A percentile compares a stretch with the other conserved stretches of the same genome.
These are phyloP conservation scores for Eilema depressum DNA, from an alignment of 2,888 invertebrate species.

Conservation along the genomic window DNA sequence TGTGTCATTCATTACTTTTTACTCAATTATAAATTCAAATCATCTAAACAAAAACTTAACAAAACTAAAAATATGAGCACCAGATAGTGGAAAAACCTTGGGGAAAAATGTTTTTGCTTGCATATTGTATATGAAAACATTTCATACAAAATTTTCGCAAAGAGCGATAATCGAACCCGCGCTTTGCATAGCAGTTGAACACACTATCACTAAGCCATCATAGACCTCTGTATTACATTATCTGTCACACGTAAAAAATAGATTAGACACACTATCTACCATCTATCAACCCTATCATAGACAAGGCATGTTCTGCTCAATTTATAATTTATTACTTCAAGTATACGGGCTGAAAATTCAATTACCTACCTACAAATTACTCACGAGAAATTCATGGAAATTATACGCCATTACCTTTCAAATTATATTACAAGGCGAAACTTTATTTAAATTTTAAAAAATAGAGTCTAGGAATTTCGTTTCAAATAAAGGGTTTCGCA, in stretches of 20 bases:
- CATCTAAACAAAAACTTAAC: too few relatives aligned
- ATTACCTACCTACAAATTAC: conserved; percentile 18
- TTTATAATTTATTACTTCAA: conserved; percentile 16
- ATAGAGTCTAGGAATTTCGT: background rate
- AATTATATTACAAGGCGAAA: background rate
- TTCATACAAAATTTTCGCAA: too few relatives aligned
- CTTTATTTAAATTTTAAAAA: background rate
- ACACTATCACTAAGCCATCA: too few relatives aligned
- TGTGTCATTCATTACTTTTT: background rate
- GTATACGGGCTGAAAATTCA: conserved; percentile 16
- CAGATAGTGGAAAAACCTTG: too few relatives aligned
- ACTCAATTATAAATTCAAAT: too few relatives aligned
- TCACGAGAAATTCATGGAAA: background rate
- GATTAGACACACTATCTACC: background rate
- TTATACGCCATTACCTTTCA: background rate
- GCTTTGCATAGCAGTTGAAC: too few relatives aligned
- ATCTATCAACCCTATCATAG: conserved; percentile 15
- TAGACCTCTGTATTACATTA: too few relatives aligned
- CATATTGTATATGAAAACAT: too few relatives aligned
- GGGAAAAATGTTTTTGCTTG: too few relatives aligned
- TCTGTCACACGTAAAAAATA: background rate
- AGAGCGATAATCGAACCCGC: too few relatives aligned
- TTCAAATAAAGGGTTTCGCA: background rate
- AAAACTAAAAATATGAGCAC: too few relatives aligned
- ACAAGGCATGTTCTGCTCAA: conserved; percentile 15